Percentiles rank a stretch among this genome's conserved stretches.
These are phyloP conservation scores for Bombus pascuorum DNA, from an alignment of 1,140 invertebrate species.

Conservation along the genomic window DNA sequence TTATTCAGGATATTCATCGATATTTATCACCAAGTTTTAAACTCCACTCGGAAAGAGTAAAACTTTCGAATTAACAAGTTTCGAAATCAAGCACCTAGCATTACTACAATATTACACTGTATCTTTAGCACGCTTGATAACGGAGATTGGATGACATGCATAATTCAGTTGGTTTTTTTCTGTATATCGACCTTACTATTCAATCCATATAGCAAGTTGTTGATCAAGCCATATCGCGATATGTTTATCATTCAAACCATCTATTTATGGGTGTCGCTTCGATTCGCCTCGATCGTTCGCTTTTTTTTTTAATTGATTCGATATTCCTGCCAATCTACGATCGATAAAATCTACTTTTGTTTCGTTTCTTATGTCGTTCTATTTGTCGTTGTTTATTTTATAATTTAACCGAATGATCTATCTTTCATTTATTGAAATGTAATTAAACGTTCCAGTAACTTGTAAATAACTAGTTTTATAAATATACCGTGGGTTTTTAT, in stretches of 20 bases:
- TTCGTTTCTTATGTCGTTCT: slow-evolving; percentile 8
- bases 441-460: neutral
- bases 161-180: too few relatives aligned
- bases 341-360: neutral
- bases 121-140: neutral
- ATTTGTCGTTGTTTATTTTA: neutral
- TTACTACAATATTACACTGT: neutral
- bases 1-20: neutral
- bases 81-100: neutral
- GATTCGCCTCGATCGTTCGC: neutral
- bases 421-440: neutral
- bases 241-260: neutral
- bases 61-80: neutral
- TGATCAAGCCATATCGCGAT: neutral
- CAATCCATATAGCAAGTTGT: neutral
- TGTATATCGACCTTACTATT: too few relatives aligned
- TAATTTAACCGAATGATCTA: neutral
- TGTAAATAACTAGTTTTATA: too few relatives aligned
- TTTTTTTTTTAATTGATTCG: neutral
- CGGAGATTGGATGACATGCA: neutral
- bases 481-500: too few relatives aligned
- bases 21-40: neutral
- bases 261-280: neutral
- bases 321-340: neutral
- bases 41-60: too few relatives aligned